These are phyloP conservation scores for Apantesis nais DNA, from an alignment of 2,888 invertebrate genomes.

Conservation along the genomic window DNA sequence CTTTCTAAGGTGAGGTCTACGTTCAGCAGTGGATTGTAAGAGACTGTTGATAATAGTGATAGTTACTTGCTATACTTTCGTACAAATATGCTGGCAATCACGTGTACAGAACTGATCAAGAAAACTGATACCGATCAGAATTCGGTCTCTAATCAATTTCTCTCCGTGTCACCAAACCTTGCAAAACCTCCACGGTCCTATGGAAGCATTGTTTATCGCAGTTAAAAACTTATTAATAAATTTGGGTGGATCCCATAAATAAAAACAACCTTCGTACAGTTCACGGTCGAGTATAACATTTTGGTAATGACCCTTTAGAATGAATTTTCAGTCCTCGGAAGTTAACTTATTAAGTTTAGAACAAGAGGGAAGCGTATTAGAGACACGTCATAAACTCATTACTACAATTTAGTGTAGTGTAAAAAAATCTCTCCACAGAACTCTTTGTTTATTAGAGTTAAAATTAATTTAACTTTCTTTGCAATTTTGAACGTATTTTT, in stretches of 20 bases:
- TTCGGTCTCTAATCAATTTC: background rate
- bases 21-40: no score
- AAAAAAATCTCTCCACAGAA: background rate
- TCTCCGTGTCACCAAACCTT: background rate
- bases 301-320: slow-evolving; percentile 51
- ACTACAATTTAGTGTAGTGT: background rate
- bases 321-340: slow-evolving; percentile 3
- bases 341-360: background rate
- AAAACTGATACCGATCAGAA: background rate
- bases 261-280: slow-evolving; percentile 57
- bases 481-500: no score
- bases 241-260: no score
- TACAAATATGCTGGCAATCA: no score
- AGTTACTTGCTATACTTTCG: no score
- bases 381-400: background rate
- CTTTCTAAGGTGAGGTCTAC: no score
- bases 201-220: no score
- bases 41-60: no score
- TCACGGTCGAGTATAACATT: slow-evolving; percentile 63
- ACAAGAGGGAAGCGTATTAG: background rate
- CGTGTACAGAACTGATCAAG: no score
- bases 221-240: background rate
- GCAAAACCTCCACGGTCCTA: no score
- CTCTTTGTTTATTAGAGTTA: background rate
- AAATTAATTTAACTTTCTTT: background rate